Evolutionary conservation across 2,113 vertebrate genomes (phyloP), one percentile per base, ranked within the genome.

Genomic region (Thunnus thynnus): DNA sequence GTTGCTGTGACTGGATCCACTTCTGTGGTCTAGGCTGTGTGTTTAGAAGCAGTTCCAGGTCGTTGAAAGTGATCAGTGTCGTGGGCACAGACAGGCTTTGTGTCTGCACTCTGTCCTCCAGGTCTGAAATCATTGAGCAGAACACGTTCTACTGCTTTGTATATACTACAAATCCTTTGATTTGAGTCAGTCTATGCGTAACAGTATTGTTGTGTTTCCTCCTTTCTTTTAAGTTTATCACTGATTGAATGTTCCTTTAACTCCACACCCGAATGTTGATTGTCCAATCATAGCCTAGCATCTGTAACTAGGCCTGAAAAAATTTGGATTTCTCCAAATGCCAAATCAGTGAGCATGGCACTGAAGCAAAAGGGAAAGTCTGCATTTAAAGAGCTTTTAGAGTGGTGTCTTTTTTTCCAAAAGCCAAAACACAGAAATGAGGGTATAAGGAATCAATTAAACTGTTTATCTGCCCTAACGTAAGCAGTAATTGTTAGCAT

Each of bases 1-100:
- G 77, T 81, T 87, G 65, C 78, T 86, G 83, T 64, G 89, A 88
- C 89, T 90, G 82, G 82, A 92, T 92, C 88, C 83, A 86, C 84
- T 83, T 85, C 93, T 93, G 89, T 71, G 81, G 89, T 90, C 84
- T 88, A 70, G 58, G 76, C 82, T 78, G 84, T 91, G 84, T 91
- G 88, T 88, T 89, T 60, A 77, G 77, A 85, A 86, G 79, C 84
- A 58, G 78, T 91, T 93, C 85, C 93, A 91, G 92, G 87, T 91
- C 75, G 67, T 78, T 90, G 83, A 86, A 86, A 87, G 76, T 89
- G 89, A 84, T 83, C 84, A 78, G 85, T 84, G 84, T 88, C 64
- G 47, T 63, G 82, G 83, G 78, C 82, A 83, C 74, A 83, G 79
- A 72, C 80, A 48, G 68, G 61, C 78, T 86, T 71, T 78, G 83